These are phyloP conservation scores for Lysandra coridon DNA, from an alignment of 2,888 invertebrate genomes.

Conservation along the genomic window DNA sequence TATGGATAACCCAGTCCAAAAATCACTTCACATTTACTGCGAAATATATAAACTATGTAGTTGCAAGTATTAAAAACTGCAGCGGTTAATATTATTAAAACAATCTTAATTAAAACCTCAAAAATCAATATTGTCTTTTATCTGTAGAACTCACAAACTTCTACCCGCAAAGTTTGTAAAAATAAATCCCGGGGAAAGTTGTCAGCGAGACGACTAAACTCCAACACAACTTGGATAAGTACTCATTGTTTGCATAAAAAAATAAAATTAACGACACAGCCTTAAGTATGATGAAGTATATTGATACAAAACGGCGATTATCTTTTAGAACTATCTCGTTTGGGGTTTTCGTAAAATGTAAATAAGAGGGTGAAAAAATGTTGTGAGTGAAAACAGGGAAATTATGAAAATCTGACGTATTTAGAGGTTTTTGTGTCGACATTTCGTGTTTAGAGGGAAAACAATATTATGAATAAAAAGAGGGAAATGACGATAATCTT, in stretches of 20 bases:
- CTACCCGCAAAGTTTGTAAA: conserved; percentile 31
- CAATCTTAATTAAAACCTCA: background rate
- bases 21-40: too few relatives aligned
- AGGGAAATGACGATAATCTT: background rate
- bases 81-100: background rate
- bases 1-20: too few relatives aligned
- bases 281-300: conserved; percentile 20
- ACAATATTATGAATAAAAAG: too few relatives aligned
- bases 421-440: background rate
- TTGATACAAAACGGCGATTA: background rate
- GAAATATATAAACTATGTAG: background rate
- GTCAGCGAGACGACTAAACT: conserved; percentile 33
- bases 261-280: conserved; percentile 25
- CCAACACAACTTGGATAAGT: conserved; percentile 25
- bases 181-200: conserved; percentile 26
- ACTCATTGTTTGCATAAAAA: conserved; percentile 30
- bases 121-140: background rate
- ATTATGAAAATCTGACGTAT: too few relatives aligned
- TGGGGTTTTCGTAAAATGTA: background rate
- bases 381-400: too few relatives aligned
- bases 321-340: background rate
- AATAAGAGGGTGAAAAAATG: background rate
- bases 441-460: background rate
- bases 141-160: background rate
- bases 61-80: background rate